Evolutionary conservation across 2,888 invertebrate genomes (phyloP).

Genomic region (Dicranocentrus wangi): DNA sequence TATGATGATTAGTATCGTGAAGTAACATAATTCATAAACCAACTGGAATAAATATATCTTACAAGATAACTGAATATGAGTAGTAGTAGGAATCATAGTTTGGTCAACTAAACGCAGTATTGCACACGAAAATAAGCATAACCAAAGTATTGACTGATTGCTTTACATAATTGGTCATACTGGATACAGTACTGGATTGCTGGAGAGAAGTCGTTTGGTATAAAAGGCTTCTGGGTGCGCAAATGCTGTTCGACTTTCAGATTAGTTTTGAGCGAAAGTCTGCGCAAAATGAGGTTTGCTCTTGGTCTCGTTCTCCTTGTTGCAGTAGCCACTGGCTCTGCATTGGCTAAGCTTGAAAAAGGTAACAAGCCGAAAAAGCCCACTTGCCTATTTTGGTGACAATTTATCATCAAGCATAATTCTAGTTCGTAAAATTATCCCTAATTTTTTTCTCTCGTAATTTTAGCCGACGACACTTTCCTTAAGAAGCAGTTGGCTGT

Average conservation of each 20-base stretch:
- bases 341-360: conserved; percentile 45
- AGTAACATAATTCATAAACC: too few relatives aligned
- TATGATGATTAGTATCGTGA: too few relatives aligned
- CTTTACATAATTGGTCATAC: too few relatives aligned
- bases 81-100: too few relatives aligned
- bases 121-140: too few relatives aligned
- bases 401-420: background rate
- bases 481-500: conserved; percentile 67
- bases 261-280: conserved; percentile 47
- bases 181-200: background rate
- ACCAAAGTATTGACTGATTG: too few relatives aligned
- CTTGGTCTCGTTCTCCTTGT: conserved; percentile 52
- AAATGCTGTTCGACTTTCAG: conserved; percentile 45
- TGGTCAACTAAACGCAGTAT: too few relatives aligned
- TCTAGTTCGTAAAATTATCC: background rate
- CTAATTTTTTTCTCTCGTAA: too few relatives aligned
- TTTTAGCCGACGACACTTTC: conserved; percentile 41
- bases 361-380: conserved; percentile 9
- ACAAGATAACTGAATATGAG: too few relatives aligned
- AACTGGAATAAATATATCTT: too few relatives aligned
- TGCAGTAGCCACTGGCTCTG: conserved; percentile 63
- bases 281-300: conserved; percentile 64
- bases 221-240: conserved; percentile 36
- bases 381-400: background rate
- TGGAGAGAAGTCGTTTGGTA: conserved; percentile 37